Evolutionary conservation across 2,113 vertebrate genomes (phyloP).

Genomic region (Serilophus lunatus): DNA sequence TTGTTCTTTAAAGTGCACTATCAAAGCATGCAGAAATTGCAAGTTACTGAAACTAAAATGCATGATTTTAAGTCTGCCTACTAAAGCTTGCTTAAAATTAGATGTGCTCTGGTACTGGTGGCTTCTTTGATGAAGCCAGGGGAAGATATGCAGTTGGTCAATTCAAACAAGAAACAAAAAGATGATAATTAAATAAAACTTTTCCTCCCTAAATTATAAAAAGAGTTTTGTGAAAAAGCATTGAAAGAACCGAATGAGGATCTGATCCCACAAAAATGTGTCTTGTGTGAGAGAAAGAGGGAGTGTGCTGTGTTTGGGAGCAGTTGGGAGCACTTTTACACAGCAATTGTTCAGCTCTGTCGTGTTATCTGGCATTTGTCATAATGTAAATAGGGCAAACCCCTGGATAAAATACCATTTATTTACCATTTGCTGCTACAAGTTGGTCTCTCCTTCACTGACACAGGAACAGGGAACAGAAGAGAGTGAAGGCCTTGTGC

Average conservation of each 20-base stretch:
- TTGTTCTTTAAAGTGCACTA: slow-evolving; percentile 77
- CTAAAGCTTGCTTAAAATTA: slow-evolving; percentile 72
- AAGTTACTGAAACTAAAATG: slow-evolving; percentile 77
- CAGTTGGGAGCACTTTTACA: neutral
- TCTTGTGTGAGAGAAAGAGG: neutral
- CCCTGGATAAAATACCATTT: neutral
- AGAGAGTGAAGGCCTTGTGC: neutral
- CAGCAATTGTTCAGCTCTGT: neutral
- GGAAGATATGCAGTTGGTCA: slow-evolving; percentile 47
- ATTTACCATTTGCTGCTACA: neutral
- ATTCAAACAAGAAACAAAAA: slow-evolving; percentile 2
- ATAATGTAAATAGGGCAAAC: neutral
- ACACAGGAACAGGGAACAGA: neutral
- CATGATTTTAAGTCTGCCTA: slow-evolving; percentile 71
- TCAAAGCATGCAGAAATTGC: slow-evolving; percentile 78
- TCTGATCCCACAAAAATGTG: neutral
- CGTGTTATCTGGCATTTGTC: neutral
- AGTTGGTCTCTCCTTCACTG: neutral
- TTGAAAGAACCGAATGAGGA: neutral
- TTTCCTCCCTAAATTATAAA: slow-evolving; percentile 8
- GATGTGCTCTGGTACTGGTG: slow-evolving; percentile 58
- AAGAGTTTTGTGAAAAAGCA: neutral
- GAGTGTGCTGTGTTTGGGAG: neutral
- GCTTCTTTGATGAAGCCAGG: slow-evolving; percentile 68
- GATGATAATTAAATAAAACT: slow-evolving; percentile 65